These are phyloP conservation scores for Holacanthella duospinosa DNA, from an alignment of 2,888 invertebrate genomes.

Conservation along the genomic window DNA sequence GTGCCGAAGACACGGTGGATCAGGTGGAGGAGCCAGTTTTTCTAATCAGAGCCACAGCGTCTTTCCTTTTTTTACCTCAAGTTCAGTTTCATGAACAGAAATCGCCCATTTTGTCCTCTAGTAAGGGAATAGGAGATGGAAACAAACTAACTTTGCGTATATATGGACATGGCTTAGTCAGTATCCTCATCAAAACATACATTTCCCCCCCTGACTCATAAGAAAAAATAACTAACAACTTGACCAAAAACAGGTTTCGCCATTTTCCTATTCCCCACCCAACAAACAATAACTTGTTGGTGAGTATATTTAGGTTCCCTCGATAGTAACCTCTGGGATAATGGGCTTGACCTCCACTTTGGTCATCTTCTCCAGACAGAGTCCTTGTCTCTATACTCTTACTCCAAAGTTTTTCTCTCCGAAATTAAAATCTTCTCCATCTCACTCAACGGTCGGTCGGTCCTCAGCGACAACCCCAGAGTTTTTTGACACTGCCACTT, in stretches of 20 bases:
- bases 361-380: not conserved
- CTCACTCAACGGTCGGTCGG: no score
- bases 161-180: not conserved
- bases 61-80: constrained; percentile 4
- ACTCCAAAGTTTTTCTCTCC: no score
- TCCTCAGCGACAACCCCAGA: no score
- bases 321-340: not conserved
- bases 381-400: not conserved
- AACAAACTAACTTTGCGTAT: no score
- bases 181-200: not conserved
- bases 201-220: not conserved
- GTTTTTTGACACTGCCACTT: constrained; percentile 32
- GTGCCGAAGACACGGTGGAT: not conserved
- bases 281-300: not conserved
- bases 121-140: no score
- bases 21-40: not conserved
- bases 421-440: no score
- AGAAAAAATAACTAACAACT: no score
- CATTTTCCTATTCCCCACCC: not conserved
- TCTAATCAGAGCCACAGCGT: not conserved
- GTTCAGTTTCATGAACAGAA: no score
- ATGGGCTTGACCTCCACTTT: not conserved
- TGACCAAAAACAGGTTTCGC: not conserved
- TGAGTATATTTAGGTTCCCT: not conserved
- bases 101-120: not conserved